A percentile compares a stretch with the other conserved stretches of the same genome.
These are phyloP conservation scores for Rhegmatorhina hoffmannsi DNA, from an alignment of 2,113 vertebrate genomes.

Conservation along the genomic window DNA sequence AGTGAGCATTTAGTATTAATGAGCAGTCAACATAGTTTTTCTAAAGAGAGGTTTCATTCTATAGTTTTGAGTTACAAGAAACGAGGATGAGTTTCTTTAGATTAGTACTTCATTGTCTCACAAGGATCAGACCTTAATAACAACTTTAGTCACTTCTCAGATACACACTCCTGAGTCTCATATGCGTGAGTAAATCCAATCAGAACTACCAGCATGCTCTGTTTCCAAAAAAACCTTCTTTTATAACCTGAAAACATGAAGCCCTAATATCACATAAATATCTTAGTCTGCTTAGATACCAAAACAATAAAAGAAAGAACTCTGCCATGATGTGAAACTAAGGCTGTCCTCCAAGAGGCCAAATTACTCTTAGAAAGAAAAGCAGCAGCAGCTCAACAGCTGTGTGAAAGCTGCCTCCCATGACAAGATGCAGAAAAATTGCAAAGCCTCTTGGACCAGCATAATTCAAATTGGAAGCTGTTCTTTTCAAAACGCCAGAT, in stretches of 20 bases:
- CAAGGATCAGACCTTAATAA: neutral
- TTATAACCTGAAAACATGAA: slow-evolving; percentile 59
- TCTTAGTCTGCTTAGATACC: slow-evolving; percentile 24
- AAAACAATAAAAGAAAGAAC: slow-evolving; percentile 16
- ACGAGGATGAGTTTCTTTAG: neutral
- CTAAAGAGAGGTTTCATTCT: neutral
- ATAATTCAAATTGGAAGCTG: slow-evolving; percentile 63
- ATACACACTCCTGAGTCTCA: neutral
- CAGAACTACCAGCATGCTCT: slow-evolving; percentile 8
- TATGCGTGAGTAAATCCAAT: neutral
- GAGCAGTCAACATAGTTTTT: neutral
- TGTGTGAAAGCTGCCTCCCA: slow-evolving; percentile 69
- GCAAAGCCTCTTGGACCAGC: slow-evolving; percentile 66
- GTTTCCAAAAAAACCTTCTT: slow-evolving; percentile 52
- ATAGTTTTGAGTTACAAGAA: slow-evolving; percentile 8
- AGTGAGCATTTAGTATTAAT: neutral
- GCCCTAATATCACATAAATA: slow-evolving; percentile 40
- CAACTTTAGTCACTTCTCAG: neutral
- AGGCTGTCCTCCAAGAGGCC: slow-evolving; percentile 1
- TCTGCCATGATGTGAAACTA: slow-evolving; percentile 11
- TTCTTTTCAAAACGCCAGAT: slow-evolving; percentile 52
- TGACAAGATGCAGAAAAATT: slow-evolving; percentile 75
- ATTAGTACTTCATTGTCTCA: neutral
- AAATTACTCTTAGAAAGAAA: slow-evolving; percentile 61
- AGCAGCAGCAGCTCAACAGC: slow-evolving; percentile 68